Base-by-base conservation (phyloP, 2,888 invertebrate genomes). In the Diplazon laetatorius region DNA sequence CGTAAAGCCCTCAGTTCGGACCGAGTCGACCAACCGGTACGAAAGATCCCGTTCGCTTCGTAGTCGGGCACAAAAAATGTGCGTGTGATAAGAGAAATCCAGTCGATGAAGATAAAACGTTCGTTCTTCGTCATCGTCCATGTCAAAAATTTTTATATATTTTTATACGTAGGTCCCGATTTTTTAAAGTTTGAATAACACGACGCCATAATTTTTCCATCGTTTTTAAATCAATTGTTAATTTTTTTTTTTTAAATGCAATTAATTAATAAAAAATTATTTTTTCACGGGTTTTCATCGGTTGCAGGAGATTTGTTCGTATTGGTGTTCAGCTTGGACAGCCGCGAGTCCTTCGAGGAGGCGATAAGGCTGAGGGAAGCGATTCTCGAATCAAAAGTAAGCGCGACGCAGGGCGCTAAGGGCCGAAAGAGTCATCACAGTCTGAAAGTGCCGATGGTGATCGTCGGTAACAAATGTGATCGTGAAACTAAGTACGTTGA, bases 401-500 rank as follows among this genome's bases (percentile, higher is more conserved):
- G 94, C 85, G 95, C 95, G 2, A 92, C 93, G 69, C 89, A 89
- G 22, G 92, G 92, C 70, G 93, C 94, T 65, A 93, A 93, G 59
- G 92, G 92, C 80, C 91, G 92, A 93, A 95, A 85, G 93, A 94
- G 87, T 92, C 93, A 70, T 94, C 89, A 84, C 83, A 87, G 85
- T 80, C 83, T 88, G 59, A 88, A 95, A 87, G 95, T 96, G 57
- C 97, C 97, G 46, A 97, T 97, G 95, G 95, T 97, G 65, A 93
- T 97, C 78, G 97, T 96, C 1, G 97, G 96, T 66, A 97, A 97
- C 90, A 97, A 97, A 92, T 95, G 95, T 90, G 97, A 97, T 91
- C 94, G 93, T 86, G 96, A 97, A 59, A 93, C 95, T 86, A 95
- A 94, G 96, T 96, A 89, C 91, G 93, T 91, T 75, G 78, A 76